Conservation (phyloP, 2,888 invertebrate species). For the Micoletzkya japonica region DNA sequence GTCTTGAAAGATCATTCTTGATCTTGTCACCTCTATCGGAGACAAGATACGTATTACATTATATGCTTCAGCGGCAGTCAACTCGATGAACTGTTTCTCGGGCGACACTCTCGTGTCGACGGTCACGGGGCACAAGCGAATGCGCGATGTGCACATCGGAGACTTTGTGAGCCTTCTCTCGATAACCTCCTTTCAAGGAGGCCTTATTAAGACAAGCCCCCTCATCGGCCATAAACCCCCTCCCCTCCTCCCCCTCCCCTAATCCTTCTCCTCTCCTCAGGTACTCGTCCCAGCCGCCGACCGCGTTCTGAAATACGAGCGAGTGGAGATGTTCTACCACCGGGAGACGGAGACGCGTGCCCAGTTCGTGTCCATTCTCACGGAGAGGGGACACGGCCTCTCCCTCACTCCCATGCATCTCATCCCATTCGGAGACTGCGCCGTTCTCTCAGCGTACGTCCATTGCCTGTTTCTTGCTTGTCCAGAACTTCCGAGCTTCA, state of each 20-base stretch:
- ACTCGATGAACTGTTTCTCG: conserved; percentile 52
- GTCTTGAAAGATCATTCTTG: no score
- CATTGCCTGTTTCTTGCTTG: neutral
- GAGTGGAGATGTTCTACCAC: conserved; percentile 63
- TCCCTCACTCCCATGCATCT: conserved; percentile 56
- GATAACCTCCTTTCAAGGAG: neutral
- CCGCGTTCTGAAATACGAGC: conserved; percentile 53
- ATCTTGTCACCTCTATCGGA: no score
- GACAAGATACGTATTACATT: no score
- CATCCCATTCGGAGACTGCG: conserved; percentile 55
- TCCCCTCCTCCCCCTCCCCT: neutral
- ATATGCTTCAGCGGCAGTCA: conserved; percentile 10
- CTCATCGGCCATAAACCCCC: no score
- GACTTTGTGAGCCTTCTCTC: conserved; percentile 53
- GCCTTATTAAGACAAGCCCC: neutral
- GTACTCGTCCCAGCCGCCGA: conserved; percentile 57
- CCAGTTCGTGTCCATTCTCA: conserved; percentile 51
- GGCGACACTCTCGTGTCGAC: conserved; percentile 55
- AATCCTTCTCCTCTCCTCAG: conserved; percentile 23
- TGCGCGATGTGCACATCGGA: conserved; percentile 58
- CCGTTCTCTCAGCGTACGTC: neutral
- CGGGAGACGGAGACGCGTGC: conserved; percentile 51
- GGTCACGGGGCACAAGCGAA: conserved; percentile 47
- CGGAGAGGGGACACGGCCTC: conserved; percentile 50
- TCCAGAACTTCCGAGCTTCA: neutral